phyloP scores from a whole-genome alignment of 2,797 vertebrate species.

The Leucoraja ocellata region DNA sequence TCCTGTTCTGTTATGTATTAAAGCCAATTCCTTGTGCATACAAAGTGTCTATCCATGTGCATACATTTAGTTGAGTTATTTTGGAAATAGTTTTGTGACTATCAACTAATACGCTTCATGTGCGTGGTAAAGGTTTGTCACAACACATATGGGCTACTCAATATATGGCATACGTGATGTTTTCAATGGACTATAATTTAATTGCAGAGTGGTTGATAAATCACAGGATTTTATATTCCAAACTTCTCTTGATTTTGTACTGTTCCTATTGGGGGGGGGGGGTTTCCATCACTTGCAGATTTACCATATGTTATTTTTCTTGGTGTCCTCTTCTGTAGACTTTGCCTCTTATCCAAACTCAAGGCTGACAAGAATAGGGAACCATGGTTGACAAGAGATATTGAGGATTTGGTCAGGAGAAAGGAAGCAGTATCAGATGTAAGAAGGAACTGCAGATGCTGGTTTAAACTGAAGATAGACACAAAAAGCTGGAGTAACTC shows the following conservation, averaged over 20 bases:
- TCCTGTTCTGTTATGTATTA: background rate
- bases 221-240: background rate
- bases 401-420: no score
- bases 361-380: no score
- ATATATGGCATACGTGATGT: background rate
- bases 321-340: background rate
- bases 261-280: no score
- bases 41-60: background rate
- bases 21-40: background rate
- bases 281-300: no score
- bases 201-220: background rate
- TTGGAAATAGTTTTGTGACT: background rate
- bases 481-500: no score
- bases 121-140: background rate
- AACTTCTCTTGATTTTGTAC: background rate
- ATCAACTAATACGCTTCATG: background rate
- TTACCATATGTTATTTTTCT: background rate
- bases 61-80: background rate
- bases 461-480: no score
- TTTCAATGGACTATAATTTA: background rate
- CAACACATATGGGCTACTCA: background rate
- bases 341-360: background rate
- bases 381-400: no score
- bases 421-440: no score
- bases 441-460: no score